These are phyloP conservation scores for Apis cerana DNA, from an alignment of 1,140 invertebrate species.

Conservation along the genomic window DNA sequence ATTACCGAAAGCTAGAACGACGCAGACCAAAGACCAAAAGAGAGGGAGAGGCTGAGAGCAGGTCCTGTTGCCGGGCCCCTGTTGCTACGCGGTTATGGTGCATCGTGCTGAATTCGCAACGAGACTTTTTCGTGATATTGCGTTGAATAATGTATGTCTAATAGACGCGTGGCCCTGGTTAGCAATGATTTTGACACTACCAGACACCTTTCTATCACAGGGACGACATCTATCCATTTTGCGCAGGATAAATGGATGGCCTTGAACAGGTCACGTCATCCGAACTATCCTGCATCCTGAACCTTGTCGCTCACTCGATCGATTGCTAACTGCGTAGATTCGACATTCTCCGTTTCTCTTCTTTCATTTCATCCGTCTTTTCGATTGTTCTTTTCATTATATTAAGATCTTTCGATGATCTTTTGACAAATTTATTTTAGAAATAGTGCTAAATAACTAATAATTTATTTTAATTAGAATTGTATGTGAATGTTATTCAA, in stretches of 20 bases:
- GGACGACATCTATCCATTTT: slow-evolving; percentile 19
- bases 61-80: slow-evolving; percentile 66
- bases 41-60: slow-evolving; percentile 54
- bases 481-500: too few species aligned
- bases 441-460: not conserved
- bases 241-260: slow-evolving; percentile 45
- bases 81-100: slow-evolving; percentile 74
- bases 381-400: not conserved
- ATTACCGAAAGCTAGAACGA: slow-evolving; percentile 13
- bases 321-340: slow-evolving; percentile 36
- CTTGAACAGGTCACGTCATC: slow-evolving; percentile 57
- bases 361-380: not conserved
- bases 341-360: not conserved
- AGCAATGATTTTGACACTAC: slow-evolving; percentile 41
- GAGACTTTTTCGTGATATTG: slow-evolving; percentile 64
- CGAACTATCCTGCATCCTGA: slow-evolving; percentile 55
- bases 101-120: slow-evolving; percentile 75
- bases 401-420: too few species aligned
- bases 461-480: not conserved
- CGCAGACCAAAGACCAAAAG: slow-evolving; percentile 26
- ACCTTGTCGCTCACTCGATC: slow-evolving; percentile 21
- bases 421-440: not conserved
- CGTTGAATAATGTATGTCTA: slow-evolving; percentile 74
- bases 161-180: slow-evolving; percentile 61
- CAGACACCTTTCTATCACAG: slow-evolving; percentile 3